Percentiles rank a stretch among this genome's conserved stretches.
Conservation (phyloP, 2,888 invertebrate genomes). For the Campopleginae sp. region DNA sequence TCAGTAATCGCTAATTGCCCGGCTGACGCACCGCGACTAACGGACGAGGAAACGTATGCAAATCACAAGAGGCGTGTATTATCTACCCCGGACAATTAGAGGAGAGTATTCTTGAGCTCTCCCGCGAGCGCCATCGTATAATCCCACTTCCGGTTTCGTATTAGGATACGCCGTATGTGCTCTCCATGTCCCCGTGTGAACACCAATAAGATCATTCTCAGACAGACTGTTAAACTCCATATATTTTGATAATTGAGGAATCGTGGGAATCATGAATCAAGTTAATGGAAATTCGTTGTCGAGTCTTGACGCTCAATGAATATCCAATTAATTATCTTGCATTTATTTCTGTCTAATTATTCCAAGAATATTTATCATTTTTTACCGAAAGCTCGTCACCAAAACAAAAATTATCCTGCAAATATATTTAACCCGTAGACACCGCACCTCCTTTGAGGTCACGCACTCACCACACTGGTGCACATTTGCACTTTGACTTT, state of each 20-base stretch:
- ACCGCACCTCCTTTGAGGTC: no score
- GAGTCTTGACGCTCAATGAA: neutral
- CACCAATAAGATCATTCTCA: slow-evolving; percentile 31
- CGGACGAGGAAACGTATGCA: slow-evolving; percentile 83
- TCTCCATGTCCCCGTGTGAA: slow-evolving; percentile 27
- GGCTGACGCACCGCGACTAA: slow-evolving; percentile 81
- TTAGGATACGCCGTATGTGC: slow-evolving; percentile 28
- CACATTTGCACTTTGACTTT: no score
- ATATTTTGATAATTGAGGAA: neutral
- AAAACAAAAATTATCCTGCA: no score
- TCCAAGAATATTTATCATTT: neutral
- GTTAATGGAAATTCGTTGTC: neutral
- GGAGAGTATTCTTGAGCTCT: slow-evolving; percentile 67
- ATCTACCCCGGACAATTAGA: slow-evolving; percentile 83
- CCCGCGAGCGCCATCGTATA: slow-evolving; percentile 73
- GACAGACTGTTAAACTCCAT: slow-evolving; percentile 6
- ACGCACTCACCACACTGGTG: no score
- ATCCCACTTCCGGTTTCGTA: slow-evolving; percentile 79
- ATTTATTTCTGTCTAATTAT: neutral
- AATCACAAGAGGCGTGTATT: slow-evolving; percentile 78
- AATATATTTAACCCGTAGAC: no score
- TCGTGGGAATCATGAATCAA: neutral
- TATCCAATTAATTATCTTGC: neutral
- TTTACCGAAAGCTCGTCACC: neutral
- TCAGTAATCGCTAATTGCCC: slow-evolving; percentile 84